Percentiles rank a stretch among this genome's conserved stretches.
Evolutionary conservation across 35 echinoderm and acorn worm species (phyloP).

Genomic region (Heliocidaris erythrogramma): DNA sequence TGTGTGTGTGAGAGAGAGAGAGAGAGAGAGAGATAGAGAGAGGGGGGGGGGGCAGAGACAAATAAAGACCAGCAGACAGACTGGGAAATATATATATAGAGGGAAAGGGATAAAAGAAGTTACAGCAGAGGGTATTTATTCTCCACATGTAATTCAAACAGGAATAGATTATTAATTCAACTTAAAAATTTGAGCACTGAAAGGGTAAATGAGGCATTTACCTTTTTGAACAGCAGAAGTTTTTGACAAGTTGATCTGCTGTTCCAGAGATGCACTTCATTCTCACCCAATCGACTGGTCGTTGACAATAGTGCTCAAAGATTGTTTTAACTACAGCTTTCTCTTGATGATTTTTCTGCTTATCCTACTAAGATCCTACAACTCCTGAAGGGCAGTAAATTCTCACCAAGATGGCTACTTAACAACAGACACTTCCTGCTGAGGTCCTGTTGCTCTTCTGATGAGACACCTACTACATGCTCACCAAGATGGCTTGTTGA

Average conservation of each 20-base stretch:
- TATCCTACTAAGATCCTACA: no score
- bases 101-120: neutral
- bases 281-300: neutral
- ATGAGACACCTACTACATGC: slow-evolving; percentile 36
- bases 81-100: neutral
- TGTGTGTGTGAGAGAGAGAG: neutral
- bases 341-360: no score
- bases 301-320: no score
- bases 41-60: neutral
- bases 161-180: neutral
- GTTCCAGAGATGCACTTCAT: slow-evolving; percentile 20
- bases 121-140: neutral
- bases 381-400: no score
- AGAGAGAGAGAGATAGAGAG: neutral
- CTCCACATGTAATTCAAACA: neutral
- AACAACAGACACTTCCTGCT: slow-evolving; percentile 68
- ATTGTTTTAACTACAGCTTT: no score
- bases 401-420: neutral
- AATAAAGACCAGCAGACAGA: neutral
- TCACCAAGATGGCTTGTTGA: neutral
- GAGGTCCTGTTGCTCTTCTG: slow-evolving; percentile 71
- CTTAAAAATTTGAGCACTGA: neutral
- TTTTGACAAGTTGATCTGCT: slow-evolving; percentile 55
- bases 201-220: no score
- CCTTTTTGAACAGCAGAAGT: slow-evolving; percentile 54